Evolutionary conservation across 1,140 invertebrate species (phyloP), one percentile per base, ranked within the genome.

Genomic region (Chymomyza costata): DNA sequence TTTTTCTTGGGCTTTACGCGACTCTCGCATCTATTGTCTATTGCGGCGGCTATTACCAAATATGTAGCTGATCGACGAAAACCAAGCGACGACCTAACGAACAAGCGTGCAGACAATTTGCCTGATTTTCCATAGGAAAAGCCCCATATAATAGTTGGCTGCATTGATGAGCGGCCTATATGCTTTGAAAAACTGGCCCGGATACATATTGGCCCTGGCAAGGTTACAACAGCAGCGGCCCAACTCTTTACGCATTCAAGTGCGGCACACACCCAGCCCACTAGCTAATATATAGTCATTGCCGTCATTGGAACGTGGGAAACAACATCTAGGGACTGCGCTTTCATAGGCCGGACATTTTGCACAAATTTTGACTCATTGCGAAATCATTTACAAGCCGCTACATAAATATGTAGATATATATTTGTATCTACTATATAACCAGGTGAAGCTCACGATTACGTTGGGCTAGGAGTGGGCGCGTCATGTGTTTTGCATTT

Each of bases 51-150:
- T 48, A 43, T 63, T 58, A 63, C 59, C 59, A 63, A 58, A 63
- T 52, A 18, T 25, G 30, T 51, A 37, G 43, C 52, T 40, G 44
- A 43, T 43, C 45, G 48, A 37, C 46, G 54, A 51, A 48, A 62
- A 49, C 60, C 41, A 51, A 64, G n/a, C n/a, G n/a, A n/a, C n/a
- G n/a, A n/a, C n/a, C n/a, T n/a, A n/a, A n/a, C n/a, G n/a, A n/a
- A n/a, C n/a, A n/a, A n/a, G n/a, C n/a, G n/a, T n/a, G n/a, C n/a
- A n/a, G n/a, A n/a, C 17, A 50, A 69, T 61, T 65, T 61, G 71
- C 66, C 71, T 51, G 64, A 80, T 59, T 78, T 73, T 78, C 73
- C 73, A 80, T 73, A 73, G 73, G 73, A 78, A 78, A 80, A 78
- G 67, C 73, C 73, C 71, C 53, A 43, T 28, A 57, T 31, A 56